A percentile compares a stretch with the other conserved stretches of the same genome.
Evolutionary conservation across 2,113 vertebrate species (phyloP).

Genomic region (Plotosus lineatus): DNA sequence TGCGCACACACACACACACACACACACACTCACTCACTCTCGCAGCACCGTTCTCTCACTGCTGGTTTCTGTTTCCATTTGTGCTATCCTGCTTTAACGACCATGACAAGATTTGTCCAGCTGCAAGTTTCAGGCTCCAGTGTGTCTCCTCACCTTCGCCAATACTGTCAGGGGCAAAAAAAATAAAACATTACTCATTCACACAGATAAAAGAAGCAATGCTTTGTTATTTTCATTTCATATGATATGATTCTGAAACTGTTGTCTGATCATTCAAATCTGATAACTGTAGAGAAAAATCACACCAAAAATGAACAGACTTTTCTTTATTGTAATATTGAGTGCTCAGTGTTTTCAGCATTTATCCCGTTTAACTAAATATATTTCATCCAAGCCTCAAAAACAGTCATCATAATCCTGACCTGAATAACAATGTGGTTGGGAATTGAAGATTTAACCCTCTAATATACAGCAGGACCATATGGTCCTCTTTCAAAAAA

Average conservation of each 20-base stretch:
- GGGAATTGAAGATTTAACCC: not conserved
- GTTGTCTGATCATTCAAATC: not conserved
- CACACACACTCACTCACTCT: not conserved
- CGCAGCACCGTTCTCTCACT: not conserved
- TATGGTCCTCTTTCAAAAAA: too few relatives aligned
- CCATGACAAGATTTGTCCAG: not conserved
- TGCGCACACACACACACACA: not conserved
- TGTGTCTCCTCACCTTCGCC: conserved; percentile 3
- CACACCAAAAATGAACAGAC: not conserved
- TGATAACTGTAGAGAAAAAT: not conserved
- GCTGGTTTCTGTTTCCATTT: not conserved
- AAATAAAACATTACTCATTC: not conserved
- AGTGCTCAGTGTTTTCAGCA: not conserved
- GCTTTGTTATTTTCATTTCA: not conserved
- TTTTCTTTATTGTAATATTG: not conserved
- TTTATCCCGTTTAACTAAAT: not conserved
- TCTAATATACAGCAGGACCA: too few relatives aligned
- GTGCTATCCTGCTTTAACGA: not conserved
- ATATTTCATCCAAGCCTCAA: not conserved
- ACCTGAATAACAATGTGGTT: not conserved
- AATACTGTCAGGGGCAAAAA: not conserved
- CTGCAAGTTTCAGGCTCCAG: not conserved
- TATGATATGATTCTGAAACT: not conserved
- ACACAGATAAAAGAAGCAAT: not conserved
- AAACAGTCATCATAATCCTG: not conserved